Evolutionary conservation across 2,888 invertebrate species (phyloP), one percentile per base, ranked within the genome.

Genomic region (Galeopsomyia nigrocyanea): DNA sequence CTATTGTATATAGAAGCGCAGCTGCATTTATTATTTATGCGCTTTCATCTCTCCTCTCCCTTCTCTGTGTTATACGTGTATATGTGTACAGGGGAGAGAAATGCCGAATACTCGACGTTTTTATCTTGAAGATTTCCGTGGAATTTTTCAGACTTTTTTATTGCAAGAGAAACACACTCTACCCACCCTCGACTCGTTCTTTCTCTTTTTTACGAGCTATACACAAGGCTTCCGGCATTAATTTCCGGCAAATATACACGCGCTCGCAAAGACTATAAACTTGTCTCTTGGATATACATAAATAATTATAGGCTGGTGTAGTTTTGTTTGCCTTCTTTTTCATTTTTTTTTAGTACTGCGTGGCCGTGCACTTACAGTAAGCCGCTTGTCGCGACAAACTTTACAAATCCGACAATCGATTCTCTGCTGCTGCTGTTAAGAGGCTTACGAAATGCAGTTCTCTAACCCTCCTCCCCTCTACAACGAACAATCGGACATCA

Each of bases 11-110:
- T 31, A 31, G 3, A 10, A 39, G 7, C 13, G 10, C 58, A 57
- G 58, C 58, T 60, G 66, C 60, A 60, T 67, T 67, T 67, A 67
- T 67, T 60, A 67, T 67, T 60, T 60, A 51, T 66, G 51, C 51
- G 51, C 67, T 67, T 60, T 67, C 56, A 67, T 67, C 60, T 67
- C 17, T 63, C 39, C 50, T 21, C 26, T 17, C 47, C 14, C 31
- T 31, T 47, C 49, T 2, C 31, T 5, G 17, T 13, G 51, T 13
- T 14, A 2, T 21, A 13, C 22, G 26, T 21, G 10, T 22, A 1
- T n/a, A 46, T 0, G 7, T 31, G 5, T 14, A 9, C 49, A 26
- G 26, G 47, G 56, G 47, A n/a, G 21, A 55, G 22, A 66, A 66
- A 57, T n/a, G 26, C 21, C 57, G 26, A 56, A 55, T 56, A 55